These are phyloP conservation scores for Eupithecia dodoneata DNA, from an alignment of 2,888 invertebrate species.

Conservation along the genomic window DNA sequence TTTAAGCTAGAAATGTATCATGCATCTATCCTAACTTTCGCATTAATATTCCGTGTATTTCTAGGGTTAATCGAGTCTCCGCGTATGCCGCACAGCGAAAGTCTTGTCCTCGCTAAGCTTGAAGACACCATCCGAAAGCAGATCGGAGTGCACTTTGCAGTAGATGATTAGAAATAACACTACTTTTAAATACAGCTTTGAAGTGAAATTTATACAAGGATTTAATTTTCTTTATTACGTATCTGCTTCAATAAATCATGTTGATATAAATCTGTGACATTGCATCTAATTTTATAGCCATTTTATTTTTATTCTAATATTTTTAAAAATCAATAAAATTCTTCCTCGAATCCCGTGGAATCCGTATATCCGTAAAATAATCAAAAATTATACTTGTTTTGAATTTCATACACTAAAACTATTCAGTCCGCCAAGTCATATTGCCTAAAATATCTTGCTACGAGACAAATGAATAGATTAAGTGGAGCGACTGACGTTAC, in stretches of 20 bases:
- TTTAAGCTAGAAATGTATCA: background rate
- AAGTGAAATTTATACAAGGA: background rate
- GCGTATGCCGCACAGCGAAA: constrained; percentile 86
- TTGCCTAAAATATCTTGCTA: constrained; percentile 90
- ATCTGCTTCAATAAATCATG: background rate
- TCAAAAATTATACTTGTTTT: background rate
- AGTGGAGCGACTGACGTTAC: constrained; percentile 78
- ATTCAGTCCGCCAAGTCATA: constrained; percentile 87
- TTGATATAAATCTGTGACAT: background rate
- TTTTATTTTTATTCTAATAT: background rate
- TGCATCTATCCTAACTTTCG: background rate
- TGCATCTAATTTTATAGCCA: background rate
- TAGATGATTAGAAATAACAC: background rate
- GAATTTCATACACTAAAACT: background rate
- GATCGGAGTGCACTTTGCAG: constrained; percentile 83
- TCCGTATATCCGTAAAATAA: background rate
- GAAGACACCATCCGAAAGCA: constrained; percentile 89
- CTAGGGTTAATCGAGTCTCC: constrained; percentile 88
- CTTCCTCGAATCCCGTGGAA: background rate
- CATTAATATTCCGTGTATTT: constrained; percentile 23
- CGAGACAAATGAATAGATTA: constrained; percentile 90
- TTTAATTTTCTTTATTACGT: background rate
- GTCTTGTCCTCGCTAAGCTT: constrained; percentile 87
- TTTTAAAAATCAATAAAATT: background rate
- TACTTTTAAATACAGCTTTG: background rate